Evolutionary conservation across 2,113 vertebrate genomes (phyloP), one percentile per base, ranked within the genome.

Genomic region (Xiphophorus maculatus): DNA sequence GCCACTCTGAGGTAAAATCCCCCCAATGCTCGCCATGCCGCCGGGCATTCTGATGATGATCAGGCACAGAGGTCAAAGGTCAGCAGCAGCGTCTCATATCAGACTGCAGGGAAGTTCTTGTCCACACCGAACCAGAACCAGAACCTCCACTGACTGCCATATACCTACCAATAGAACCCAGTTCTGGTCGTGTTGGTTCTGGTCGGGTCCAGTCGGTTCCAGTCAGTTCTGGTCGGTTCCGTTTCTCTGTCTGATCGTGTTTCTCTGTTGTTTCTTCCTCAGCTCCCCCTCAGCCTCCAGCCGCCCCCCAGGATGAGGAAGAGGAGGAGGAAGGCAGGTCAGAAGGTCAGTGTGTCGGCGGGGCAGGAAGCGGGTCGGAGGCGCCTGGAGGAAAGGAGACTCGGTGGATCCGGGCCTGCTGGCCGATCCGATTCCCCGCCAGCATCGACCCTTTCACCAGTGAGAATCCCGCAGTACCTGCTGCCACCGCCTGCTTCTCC

Each of bases 361-460:
- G 89, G 93, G 0, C 2, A 37, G 85, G 77, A 65, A 74, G 33
- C 17, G 90, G 94, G 0, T 7, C 7, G 33, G 33, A 33, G 33
- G 13, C 10, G 73, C 93, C 93, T 42, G 91, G 95, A 87, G 71
- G 94, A 89, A 94, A 90, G 6, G 94, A 96, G 92, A 97, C 22
- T 12, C 94, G 94, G 29, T 95, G 94, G 92, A 74, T 95, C 27
- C 40, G 42, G 33, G 88, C 19, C 12, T 89, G 95, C 89, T 84
- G 90, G 69, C 94, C 73, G 62, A 95, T 88, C 86, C 89, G 8
- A 70, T 96, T 99, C 87, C 97, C 98, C 35, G 89, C 95, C 90
- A 99, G 97, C 94, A 98, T 99, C 3, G 97, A 99, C 90, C 97
- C 97, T 0, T 95, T 97, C 69, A 98, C 97, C 90, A 97, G 98